Evolutionary conservation across 2,888 invertebrate genomes (phyloP), one percentile per base, ranked within the genome.

Genomic region (Torymus texanus): DNA sequence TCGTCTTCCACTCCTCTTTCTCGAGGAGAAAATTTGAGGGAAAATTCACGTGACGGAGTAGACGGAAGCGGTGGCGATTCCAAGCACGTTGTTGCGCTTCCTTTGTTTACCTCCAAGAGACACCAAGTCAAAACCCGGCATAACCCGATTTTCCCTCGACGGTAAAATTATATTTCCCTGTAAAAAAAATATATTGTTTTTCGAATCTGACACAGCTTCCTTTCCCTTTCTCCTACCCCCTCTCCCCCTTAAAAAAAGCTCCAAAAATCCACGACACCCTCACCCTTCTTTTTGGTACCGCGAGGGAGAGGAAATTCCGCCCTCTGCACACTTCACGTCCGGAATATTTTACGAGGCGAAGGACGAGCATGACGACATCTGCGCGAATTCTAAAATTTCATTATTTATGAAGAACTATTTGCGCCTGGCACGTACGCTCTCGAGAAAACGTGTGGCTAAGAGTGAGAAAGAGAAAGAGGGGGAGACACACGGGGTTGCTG

Each of bases 351-450:
- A 76, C 59, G 73, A 78, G 75, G 65, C 59, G 78, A 76, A 74
- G 78, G 75, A 82, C 80, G 76, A 76, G 78, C 72, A 50, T 51
- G 66, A 78, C 72, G 71, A 78, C 77, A 78, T 72, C 77, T 78
- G 77, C 55, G 77, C 70, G 75, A 77, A 79, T 75, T 71, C 80
- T 72, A 73, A 75, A 80, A 81, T 83, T 81, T 81, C 73, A 83
- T 82, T 83, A 83, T 83, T 83, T 83, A 83, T 83, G 82, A 82
- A 78, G 77, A 74, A 67, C 80, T 74, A 73, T 66, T 75, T 72
- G 77, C 71, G 71, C 58, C 65, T 66, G 66, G 75, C 80, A 79
- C 80, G 71, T 68, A 56, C 29, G 5, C 29, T 29, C 29, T 29
- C 29, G 29, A 29, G 29, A 29, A 29, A 29, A 29, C 29, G 29